A percentile compares a stretch with the other conserved stretches of the same genome.
phyloP scores from a whole-genome alignment of 2,113 vertebrate genomes.

The Struthidea cinerea region DNA sequence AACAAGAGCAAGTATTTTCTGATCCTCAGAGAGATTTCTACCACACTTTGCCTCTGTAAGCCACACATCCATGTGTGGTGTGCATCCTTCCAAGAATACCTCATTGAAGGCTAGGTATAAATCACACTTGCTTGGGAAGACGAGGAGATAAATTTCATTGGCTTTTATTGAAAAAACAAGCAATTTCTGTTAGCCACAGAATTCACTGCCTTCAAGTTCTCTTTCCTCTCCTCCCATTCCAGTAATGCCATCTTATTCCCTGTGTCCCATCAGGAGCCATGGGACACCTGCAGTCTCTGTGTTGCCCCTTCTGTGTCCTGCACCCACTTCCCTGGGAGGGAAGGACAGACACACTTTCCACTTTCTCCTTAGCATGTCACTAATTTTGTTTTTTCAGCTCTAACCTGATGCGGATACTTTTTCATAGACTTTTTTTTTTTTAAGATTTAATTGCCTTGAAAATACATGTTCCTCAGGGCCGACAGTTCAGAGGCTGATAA shows the following conservation, averaged over 20 bases:
- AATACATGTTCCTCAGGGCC: background rate
- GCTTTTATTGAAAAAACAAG: background rate
- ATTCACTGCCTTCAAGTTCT: background rate
- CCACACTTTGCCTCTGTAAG: background rate
- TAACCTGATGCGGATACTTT: background rate
- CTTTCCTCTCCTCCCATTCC: background rate
- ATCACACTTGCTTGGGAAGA: background rate
- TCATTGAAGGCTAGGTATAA: background rate
- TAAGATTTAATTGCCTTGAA: background rate
- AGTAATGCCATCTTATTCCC: background rate
- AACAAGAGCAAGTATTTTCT: background rate
- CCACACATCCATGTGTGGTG: rapidly evolving
- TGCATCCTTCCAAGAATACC: background rate
- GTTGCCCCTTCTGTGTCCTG: background rate
- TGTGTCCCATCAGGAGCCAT: background rate
- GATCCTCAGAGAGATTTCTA: background rate
- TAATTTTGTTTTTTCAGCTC: background rate
- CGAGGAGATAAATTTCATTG: background rate
- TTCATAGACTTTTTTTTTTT: background rate
- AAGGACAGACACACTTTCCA: background rate
- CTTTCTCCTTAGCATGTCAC: background rate
- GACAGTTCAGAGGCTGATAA: background rate
- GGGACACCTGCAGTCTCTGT: background rate
- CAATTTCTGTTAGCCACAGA: background rate
- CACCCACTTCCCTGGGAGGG: background rate